Conservation (phyloP, 2,888 invertebrate genomes). For the Halictus quadricinctus region DNA sequence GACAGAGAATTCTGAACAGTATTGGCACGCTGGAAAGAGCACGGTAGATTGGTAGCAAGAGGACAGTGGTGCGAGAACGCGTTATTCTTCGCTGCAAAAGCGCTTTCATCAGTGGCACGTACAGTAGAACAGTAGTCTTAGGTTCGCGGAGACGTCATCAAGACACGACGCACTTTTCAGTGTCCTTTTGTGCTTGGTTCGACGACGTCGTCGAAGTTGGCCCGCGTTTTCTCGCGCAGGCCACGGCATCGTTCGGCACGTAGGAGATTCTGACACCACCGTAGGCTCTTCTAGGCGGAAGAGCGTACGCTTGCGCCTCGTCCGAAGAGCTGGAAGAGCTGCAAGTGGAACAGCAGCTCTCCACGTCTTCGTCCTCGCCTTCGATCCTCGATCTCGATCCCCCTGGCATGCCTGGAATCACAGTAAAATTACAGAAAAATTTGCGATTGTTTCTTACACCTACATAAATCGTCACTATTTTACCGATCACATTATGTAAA, state of each 20-base stretch:
- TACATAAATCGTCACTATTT: too few relatives aligned
- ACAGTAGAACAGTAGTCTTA: not conserved
- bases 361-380: constrained; percentile 83
- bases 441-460: not conserved
- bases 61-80: not conserved
- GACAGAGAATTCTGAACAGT: not conserved
- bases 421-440: not conserved
- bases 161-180: constrained; percentile 94
- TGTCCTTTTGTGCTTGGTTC: constrained; percentile 84
- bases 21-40: not conserved
- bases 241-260: constrained; percentile 95
- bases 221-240: constrained; percentile 89
- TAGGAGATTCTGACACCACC: constrained; percentile 95
- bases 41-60: not conserved
- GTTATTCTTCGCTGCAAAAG: not conserved
- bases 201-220: constrained; percentile 68
- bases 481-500: not conserved
- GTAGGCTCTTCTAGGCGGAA: constrained; percentile 92
- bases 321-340: constrained; percentile 92
- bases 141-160: constrained; percentile 84
- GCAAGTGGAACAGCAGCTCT: constrained; percentile 95
- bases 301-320: constrained; percentile 93
- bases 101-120: constrained; percentile 10
- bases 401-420: constrained; percentile 81
- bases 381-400: constrained; percentile 79